Percentiles rank a stretch among this genome's conserved stretches.
Evolutionary conservation across 2,888 invertebrate genomes (phyloP).

Genomic region (Brachyopa scutellaris): DNA sequence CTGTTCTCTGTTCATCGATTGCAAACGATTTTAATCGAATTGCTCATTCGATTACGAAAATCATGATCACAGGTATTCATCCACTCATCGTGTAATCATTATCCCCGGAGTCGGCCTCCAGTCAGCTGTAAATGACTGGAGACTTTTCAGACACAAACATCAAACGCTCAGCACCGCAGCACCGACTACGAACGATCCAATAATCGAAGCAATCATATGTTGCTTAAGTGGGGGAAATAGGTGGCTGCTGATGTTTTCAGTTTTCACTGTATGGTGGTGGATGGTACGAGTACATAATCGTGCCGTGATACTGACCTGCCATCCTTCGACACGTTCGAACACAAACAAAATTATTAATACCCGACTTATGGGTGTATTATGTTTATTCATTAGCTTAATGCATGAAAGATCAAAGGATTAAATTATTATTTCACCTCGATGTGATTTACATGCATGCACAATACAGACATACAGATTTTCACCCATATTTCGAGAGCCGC

Average conservation of each 20-base stretch:
- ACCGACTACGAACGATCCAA: constrained; percentile 37
- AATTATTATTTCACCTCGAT: constrained; percentile 65
- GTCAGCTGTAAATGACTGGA: constrained; percentile 53
- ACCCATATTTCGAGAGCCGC: too few relatives aligned
- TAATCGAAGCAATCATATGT: constrained; percentile 65
- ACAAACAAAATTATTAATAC: constrained; percentile 69
- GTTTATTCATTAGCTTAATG: constrained; percentile 72
- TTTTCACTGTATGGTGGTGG: background rate
- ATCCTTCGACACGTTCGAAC: constrained; percentile 62
- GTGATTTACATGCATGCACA: constrained; percentile 44
- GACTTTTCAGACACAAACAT: constrained; percentile 56
- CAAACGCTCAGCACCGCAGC: constrained; percentile 47
- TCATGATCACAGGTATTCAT: constrained; percentile 54
- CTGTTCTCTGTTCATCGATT: too few relatives aligned
- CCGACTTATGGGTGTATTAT: constrained; percentile 65
- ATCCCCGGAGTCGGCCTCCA: constrained; percentile 46
- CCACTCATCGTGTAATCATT: constrained; percentile 38
- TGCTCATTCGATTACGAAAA: constrained; percentile 23
- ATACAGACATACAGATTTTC: background rate
- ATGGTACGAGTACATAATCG: constrained; percentile 4
- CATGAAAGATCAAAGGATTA: constrained; percentile 72
- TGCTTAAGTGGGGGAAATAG: constrained; percentile 27
- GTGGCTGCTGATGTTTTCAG: background rate
- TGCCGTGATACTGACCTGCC: constrained; percentile 50
- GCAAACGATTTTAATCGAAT: constrained; percentile 38